phyloP scores from a whole-genome alignment of 2,113 vertebrate genomes.

The Potamarius usumacintae region DNA sequence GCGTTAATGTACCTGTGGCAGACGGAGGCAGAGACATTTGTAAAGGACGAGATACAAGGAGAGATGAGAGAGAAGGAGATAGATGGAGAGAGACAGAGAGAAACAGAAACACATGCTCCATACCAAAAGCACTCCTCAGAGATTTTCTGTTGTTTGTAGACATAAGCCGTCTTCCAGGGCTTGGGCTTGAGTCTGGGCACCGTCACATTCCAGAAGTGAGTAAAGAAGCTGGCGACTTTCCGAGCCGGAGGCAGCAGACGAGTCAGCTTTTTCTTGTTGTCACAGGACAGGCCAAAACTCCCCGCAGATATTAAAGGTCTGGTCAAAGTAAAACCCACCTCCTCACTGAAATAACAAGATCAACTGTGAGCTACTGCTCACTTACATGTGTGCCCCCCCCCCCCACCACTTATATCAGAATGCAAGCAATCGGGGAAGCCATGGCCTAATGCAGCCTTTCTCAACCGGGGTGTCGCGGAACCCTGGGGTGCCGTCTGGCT shows the following conservation, averaged over 20 bases:
- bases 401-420: too few species aligned
- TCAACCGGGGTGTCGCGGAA: too few species aligned
- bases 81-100: background rate
- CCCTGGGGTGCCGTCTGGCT: too few species aligned
- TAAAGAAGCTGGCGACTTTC: constrained; percentile 82
- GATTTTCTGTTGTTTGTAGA: constrained; percentile 78
- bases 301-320: constrained; percentile 92
- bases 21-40: background rate
- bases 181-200: constrained; percentile 66
- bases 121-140: constrained; percentile 90
- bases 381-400: too few species aligned
- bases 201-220: constrained; percentile 71
- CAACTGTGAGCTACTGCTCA: too few species aligned
- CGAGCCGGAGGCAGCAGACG: constrained; percentile 89
- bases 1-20: constrained; percentile 89
- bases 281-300: constrained; percentile 93
- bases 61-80: background rate
- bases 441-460: too few species aligned
- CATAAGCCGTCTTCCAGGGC: constrained; percentile 77
- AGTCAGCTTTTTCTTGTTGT: constrained; percentile 84
- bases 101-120: background rate
- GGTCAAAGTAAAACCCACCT: constrained; percentile 76
- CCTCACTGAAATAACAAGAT: constrained; percentile 67
- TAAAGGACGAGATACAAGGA: background rate
- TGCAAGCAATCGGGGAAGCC: too few species aligned